A percentile compares a stretch with the other conserved stretches of the same genome.
Evolutionary conservation across 2,888 invertebrate genomes (phyloP).

Genomic region (Caenorhabditis afra): DNA sequence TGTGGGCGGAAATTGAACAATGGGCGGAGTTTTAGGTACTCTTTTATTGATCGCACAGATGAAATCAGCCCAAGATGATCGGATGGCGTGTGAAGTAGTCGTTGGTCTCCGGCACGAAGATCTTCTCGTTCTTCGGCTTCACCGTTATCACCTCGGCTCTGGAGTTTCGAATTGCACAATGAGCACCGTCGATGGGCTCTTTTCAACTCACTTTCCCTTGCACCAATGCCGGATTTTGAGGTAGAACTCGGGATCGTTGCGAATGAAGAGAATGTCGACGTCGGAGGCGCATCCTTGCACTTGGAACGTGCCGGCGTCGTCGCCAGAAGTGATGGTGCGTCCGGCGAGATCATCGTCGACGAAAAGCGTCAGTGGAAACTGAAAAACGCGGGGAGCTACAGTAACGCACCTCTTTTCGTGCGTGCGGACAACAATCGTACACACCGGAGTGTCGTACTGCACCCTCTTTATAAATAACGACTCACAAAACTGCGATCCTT

Average conservation of each 20-base stretch:
- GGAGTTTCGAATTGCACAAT: slow-evolving; percentile 4
- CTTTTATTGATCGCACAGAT: too few relatives aligned
- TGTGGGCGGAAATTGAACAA: too few relatives aligned
- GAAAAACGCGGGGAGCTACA: slow-evolving; percentile 3
- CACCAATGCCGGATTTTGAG: slow-evolving; percentile 72
- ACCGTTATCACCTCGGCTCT: slow-evolving; percentile 55
- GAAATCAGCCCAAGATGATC: slow-evolving; percentile 67
- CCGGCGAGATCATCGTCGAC: slow-evolving; percentile 75
- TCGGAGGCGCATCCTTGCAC: slow-evolving; percentile 75
- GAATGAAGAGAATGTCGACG: slow-evolving; percentile 68
- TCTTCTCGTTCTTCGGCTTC: slow-evolving; percentile 42
- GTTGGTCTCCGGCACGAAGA: slow-evolving; percentile 72
- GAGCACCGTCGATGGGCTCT: neutral
- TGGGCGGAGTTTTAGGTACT: too few relatives aligned
- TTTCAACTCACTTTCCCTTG: slow-evolving; percentile 60
- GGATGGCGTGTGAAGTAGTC: slow-evolving; percentile 75
- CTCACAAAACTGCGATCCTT: slow-evolving; percentile 69
- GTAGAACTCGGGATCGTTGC: slow-evolving; percentile 75
- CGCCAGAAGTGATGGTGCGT: slow-evolving; percentile 66
- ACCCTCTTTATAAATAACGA: neutral
- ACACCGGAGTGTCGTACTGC: too few relatives aligned
- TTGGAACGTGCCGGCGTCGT: slow-evolving; percentile 68
- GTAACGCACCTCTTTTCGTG: too few relatives aligned
- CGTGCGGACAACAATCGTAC: too few relatives aligned
- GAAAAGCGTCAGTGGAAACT: slow-evolving; percentile 53